phyloP scores from a whole-genome alignment of 2,797 vertebrate genomes.

The Linurgus olivaceus region DNA sequence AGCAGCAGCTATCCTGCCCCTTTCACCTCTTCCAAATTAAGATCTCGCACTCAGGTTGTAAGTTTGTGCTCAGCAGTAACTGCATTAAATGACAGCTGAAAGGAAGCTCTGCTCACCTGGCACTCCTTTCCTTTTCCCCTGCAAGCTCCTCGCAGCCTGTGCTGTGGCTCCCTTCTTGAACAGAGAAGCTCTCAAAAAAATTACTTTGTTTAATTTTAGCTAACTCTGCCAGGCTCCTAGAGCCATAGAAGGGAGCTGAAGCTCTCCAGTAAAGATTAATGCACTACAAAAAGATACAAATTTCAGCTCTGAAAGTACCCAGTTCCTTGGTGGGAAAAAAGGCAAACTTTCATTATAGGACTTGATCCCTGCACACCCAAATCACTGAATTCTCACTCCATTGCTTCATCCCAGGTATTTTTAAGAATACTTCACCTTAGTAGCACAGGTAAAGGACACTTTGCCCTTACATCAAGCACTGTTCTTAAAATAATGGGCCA shows the following conservation, averaged over 20 bases:
- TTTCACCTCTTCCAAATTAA: not conserved
- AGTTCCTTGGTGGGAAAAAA: not conserved
- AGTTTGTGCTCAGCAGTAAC: not conserved
- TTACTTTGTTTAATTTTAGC: rapidly evolving
- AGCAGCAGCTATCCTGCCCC: not conserved
- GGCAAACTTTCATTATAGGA: not conserved
- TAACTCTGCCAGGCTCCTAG: not conserved
- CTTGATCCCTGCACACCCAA: not conserved
- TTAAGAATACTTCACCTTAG: not conserved
- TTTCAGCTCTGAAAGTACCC: not conserved
- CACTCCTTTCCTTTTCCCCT: not conserved
- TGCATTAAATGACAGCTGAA: not conserved
- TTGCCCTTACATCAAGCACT: not conserved
- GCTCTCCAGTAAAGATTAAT: not conserved
- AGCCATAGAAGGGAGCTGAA: not conserved
- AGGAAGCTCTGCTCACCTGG: not conserved
- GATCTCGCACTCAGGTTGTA: rapidly evolving
- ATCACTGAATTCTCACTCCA: not conserved
- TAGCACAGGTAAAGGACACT: not conserved
- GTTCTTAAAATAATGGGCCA: not conserved
- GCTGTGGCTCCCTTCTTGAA: rapidly evolving
- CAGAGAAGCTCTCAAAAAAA: not conserved
- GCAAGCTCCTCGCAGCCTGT: rapidly evolving
- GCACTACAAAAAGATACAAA: not conserved
- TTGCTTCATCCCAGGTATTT: not conserved